Evolutionary conservation across 2,888 invertebrate species (phyloP), one percentile per base, ranked within the genome.

Genomic region (Drosophila fungiperda): DNA sequence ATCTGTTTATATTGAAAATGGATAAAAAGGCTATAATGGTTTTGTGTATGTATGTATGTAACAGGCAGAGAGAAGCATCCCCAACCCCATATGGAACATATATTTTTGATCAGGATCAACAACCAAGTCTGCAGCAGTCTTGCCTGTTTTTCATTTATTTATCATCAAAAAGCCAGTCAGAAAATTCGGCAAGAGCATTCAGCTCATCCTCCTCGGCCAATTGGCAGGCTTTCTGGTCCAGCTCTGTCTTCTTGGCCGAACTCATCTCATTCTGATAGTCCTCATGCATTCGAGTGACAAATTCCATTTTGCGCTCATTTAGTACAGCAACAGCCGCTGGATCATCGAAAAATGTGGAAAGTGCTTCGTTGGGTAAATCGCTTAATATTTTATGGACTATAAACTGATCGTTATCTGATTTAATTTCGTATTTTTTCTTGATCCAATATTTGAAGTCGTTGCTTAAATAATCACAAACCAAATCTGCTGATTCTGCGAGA

Each of bases 141-240:
- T 6, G 5, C 6, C 6, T 29, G 29, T 6, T 29, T 29, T 29
- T 5, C 2, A 29, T 29, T 29, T 29, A 29, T 29, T 29, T 29
- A 29, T 5, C 26, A 26, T 26, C 5, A 4, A 26, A 26, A 26
- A 26, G 0, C 26, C 26, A 26, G 26, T 26, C 26, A 26, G 4
- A 0, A 5, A 26, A 26, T 5, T 26, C 26, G 26, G 26, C 9
- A 40, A n/a, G 4, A 40, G n/a, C 7, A 40, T 4, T n/a, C 4
- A n/a, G 40, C n/a, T 40, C n/a, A 4, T n/a, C 7, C 42, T 20
- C 3, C 1, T 12, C 3, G 20, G 0, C 1, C 20, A 23, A 7
- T 7, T 45, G 7, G 0, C 1, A 1, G 20, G 1, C 3, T 7
- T 7, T 0, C 20, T 4, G 7, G 1, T 1, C 15, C 8, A 23